phyloP scores from a whole-genome alignment of 2,797 vertebrate genomes.

The Melopsittacus undulatus region DNA sequence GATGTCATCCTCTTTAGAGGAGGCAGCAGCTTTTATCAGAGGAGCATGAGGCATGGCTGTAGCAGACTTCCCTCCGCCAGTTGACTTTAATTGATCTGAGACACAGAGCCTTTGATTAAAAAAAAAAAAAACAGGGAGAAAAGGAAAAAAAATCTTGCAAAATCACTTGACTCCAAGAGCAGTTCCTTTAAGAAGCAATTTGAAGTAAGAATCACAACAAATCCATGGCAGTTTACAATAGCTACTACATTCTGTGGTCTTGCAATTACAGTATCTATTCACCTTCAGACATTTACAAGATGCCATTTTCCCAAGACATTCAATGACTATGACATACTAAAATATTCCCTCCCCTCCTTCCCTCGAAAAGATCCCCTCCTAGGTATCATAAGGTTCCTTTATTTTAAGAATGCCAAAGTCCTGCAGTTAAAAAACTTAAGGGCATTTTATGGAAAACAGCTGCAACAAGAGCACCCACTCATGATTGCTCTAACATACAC shows the following conservation, averaged over 20 bases:
- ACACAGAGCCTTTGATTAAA: not conserved
- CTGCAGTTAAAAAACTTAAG: not conserved
- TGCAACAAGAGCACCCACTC: not conserved
- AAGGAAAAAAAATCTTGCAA: not conserved
- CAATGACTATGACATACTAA: not conserved
- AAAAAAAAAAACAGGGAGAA: not conserved
- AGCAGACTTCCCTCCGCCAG: not conserved
- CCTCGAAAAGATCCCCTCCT: rapidly evolving
- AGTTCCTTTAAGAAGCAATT: not conserved
- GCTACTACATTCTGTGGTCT: not conserved
- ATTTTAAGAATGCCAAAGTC: not conserved
- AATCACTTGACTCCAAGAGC: not conserved
- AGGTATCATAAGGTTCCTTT: not conserved
- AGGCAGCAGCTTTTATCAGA: not conserved
- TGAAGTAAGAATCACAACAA: not conserved
- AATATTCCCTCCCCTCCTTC: not conserved
- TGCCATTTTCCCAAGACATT: not conserved
- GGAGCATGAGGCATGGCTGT: not conserved
- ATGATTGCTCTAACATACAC: not conserved
- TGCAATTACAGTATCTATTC: not conserved
- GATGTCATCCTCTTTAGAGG: not conserved
- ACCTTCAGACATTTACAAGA: not conserved
- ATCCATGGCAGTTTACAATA: not conserved
- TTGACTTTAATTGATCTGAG: not conserved
- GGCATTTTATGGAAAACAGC: not conserved